Evolutionary conservation across 92 coral and sea anemone species (phyloP).

Genomic region (Umimayanthus kanabou): DNA sequence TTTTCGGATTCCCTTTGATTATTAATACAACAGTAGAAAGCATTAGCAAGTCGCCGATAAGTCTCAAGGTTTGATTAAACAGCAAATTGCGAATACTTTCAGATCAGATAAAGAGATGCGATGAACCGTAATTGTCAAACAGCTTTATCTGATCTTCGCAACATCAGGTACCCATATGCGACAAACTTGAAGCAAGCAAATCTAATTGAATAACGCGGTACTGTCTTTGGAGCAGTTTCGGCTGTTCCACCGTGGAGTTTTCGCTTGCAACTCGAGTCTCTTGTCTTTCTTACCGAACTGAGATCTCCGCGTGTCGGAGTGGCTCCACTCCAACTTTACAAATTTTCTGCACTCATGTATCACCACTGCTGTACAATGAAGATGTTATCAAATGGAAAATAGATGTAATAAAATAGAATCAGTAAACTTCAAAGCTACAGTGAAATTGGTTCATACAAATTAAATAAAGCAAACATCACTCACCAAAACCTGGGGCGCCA

Average conservation of each 20-base stretch:
- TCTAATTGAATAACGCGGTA: not conserved
- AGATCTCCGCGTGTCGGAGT: not conserved
- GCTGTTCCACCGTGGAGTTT: not conserved
- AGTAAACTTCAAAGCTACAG: not conserved
- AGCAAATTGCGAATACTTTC: not conserved
- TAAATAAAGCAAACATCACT: too few species aligned
- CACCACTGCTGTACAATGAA: not conserved
- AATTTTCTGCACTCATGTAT: not conserved
- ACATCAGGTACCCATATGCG: constrained; percentile 1
- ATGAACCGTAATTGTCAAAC: not conserved
- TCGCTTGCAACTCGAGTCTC: not conserved
- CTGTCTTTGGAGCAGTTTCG: not conserved
- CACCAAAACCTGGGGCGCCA: not conserved
- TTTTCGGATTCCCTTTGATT: not conserved
- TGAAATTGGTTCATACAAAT: not conserved
- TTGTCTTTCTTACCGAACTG: not conserved
- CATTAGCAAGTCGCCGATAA: not conserved
- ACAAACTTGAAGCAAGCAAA: not conserved
- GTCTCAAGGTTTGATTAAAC: constrained; percentile 3
- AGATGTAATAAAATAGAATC: not conserved
- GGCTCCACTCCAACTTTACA: not conserved
- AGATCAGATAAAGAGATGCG: constrained; percentile 8
- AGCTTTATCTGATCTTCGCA: constrained; percentile 1
- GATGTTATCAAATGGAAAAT: not conserved
- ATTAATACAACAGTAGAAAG: not conserved